Percentiles rank a stretch among this genome's conserved stretches.
Evolutionary conservation across 2,888 invertebrate genomes (phyloP).

Genomic region (Sarcophaga subvicina): DNA sequence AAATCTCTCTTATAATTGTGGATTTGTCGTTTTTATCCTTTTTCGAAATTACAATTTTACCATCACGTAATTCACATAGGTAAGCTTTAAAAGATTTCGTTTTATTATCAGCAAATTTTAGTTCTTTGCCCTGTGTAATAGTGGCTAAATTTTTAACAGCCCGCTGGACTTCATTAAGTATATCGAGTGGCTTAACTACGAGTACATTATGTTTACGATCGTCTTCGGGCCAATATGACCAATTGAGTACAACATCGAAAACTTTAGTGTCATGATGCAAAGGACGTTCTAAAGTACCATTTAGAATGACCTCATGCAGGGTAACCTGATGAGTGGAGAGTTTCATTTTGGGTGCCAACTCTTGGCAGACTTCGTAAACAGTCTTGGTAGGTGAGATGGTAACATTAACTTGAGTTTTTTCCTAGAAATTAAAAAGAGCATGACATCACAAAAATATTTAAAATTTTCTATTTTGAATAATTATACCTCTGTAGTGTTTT

Average conservation of each 20-base stretch:
- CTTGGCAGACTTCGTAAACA: slow-evolving; percentile 88
- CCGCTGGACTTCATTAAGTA: slow-evolving; percentile 82
- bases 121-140: slow-evolving; percentile 88
- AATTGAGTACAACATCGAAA: slow-evolving; percentile 84
- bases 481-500: slow-evolving; percentile 83
- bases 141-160: slow-evolving; percentile 84
- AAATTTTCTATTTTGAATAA: background rate
- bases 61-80: slow-evolving; percentile 91
- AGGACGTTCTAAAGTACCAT: slow-evolving; percentile 88
- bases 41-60: slow-evolving; percentile 90
- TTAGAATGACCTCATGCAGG: slow-evolving; percentile 91
- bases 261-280: slow-evolving; percentile 88
- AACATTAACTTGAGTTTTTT: slow-evolving; percentile 80
- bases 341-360: slow-evolving; percentile 86
- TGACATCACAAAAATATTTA: background rate
- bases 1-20: slow-evolving; percentile 80
- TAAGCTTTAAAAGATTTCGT: slow-evolving; percentile 89
- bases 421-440: slow-evolving; percentile 71
- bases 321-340: slow-evolving; percentile 87
- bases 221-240: slow-evolving; percentile 95
- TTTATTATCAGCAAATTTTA: slow-evolving; percentile 89
- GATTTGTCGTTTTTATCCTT: slow-evolving; percentile 88
- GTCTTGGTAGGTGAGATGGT: slow-evolving; percentile 89
- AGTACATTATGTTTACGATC: slow-evolving; percentile 92
- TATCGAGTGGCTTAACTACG: slow-evolving; percentile 84